Conservation (phyloP, 2,888 invertebrate species). For the Troilus luridus region DNA sequence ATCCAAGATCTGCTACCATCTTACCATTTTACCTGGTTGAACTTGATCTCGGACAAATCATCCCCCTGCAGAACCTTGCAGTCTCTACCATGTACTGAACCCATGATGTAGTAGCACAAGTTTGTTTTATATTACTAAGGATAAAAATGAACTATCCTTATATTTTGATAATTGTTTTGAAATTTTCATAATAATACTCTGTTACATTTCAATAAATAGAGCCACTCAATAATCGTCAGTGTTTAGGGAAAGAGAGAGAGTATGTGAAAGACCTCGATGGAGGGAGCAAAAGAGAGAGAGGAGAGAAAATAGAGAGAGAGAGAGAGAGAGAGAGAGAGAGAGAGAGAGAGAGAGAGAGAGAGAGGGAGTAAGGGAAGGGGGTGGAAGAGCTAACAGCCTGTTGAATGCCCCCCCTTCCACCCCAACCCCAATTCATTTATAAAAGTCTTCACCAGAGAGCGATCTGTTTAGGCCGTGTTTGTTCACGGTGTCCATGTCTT, state of each 20-base stretch:
- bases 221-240: background rate
- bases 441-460: constrained; percentile 62
- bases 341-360: constrained; percentile 24
- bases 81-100: too few relatives aligned
- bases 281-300: too few relatives aligned
- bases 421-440: constrained; percentile 63
- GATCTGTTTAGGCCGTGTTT: constrained; percentile 43
- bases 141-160: background rate
- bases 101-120: too few relatives aligned
- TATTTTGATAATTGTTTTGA: background rate
- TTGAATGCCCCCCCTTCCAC: constrained; percentile 63
- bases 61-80: too few relatives aligned
- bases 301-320: too few relatives aligned
- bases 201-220: background rate
- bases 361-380: background rate
- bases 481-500: constrained; percentile 35
- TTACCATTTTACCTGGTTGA: too few relatives aligned
- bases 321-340: constrained; percentile 12
- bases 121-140: background rate
- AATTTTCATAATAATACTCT: background rate
- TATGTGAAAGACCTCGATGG: too few relatives aligned
- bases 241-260: constrained; percentile 28
- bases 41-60: too few relatives aligned
- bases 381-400: constrained; percentile 62
- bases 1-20: too few relatives aligned